These are phyloP conservation scores for Zaprionus obscuricornis DNA, from an alignment of 2,888 invertebrate genomes.

Conservation along the genomic window DNA sequence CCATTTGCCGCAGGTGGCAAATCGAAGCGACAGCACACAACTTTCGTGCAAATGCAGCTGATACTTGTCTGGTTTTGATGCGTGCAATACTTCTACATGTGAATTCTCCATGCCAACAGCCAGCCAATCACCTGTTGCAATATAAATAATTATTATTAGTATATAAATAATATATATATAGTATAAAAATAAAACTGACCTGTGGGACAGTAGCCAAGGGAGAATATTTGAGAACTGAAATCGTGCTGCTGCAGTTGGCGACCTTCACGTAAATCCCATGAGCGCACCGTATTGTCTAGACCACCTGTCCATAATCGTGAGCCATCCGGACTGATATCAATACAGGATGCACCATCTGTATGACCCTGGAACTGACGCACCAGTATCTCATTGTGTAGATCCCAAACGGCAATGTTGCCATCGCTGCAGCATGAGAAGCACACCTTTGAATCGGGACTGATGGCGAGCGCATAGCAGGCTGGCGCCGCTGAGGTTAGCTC, in stretches of 20 bases:
- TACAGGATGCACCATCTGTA: constrained; percentile 98
- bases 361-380: constrained; percentile 98
- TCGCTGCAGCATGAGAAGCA: constrained; percentile 99
- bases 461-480: constrained; percentile 98
- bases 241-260: constrained; percentile 97
- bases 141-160: constrained; percentile 4
- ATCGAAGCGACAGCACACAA: constrained; percentile 97
- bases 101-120: constrained; percentile 99
- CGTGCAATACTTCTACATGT: constrained; percentile 96
- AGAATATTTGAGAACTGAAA: constrained; percentile 95
- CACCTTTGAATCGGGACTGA: constrained; percentile 98
- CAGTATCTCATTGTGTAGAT: constrained; percentile 94
- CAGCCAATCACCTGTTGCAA: constrained; percentile 91
- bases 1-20: constrained; percentile 98
- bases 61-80: constrained; percentile 96
- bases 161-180: neutral
- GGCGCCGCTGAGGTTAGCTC: constrained; percentile 96
- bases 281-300: constrained; percentile 97
- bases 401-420: constrained; percentile 99
- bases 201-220: constrained; percentile 95
- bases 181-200: constrained; percentile 83
- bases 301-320: constrained; percentile 96
- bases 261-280: constrained; percentile 97
- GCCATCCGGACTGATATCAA: constrained; percentile 97
- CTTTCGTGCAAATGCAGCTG: constrained; percentile 98